A percentile compares a stretch with the other conserved stretches of the same genome.
Evolutionary conservation across 1,140 invertebrate species (phyloP).

Genomic region (Watersipora subatra): DNA sequence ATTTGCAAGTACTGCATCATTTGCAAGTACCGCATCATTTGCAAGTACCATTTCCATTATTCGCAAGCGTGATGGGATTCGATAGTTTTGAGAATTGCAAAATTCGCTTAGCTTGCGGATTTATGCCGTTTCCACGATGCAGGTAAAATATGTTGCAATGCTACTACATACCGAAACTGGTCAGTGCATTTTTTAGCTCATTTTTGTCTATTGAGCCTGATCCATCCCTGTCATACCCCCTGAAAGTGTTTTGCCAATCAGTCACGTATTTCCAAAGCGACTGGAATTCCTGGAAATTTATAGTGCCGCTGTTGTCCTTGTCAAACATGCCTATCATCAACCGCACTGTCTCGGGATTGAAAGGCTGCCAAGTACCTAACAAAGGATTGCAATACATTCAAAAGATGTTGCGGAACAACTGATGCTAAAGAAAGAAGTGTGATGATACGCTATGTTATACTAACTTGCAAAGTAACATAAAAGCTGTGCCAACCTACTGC

Average conservation of each 20-base stretch:
- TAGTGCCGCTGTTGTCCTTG: constrained; percentile 68
- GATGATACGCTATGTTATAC: too few relatives aligned
- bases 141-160: too few relatives aligned
- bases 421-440: not conserved
- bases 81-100: too few relatives aligned
- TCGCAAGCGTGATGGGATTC: too few relatives aligned
- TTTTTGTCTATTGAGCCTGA: constrained; percentile 86
- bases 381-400: constrained; percentile 5
- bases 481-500: too few relatives aligned
- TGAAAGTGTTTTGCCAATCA: constrained; percentile 94
- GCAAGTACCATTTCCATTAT: too few relatives aligned
- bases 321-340: constrained; percentile 99
- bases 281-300: constrained; percentile 88
- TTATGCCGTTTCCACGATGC: too few relatives aligned
- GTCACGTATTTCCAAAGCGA: constrained; percentile 94
- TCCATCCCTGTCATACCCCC: constrained; percentile 81
- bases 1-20: too few relatives aligned
- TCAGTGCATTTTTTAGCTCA: constrained; percentile 78
- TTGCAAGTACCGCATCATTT: too few relatives aligned
- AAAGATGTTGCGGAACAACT: not conserved
- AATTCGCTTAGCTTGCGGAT: too few relatives aligned
- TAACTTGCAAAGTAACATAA: not conserved
- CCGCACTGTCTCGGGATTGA: constrained; percentile 91
- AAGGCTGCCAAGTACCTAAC: constrained; percentile 78
- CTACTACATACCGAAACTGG: constrained; percentile 79